phyloP scores from a whole-genome alignment of 2,888 invertebrate species.

The Calliopum simillimum region DNA sequence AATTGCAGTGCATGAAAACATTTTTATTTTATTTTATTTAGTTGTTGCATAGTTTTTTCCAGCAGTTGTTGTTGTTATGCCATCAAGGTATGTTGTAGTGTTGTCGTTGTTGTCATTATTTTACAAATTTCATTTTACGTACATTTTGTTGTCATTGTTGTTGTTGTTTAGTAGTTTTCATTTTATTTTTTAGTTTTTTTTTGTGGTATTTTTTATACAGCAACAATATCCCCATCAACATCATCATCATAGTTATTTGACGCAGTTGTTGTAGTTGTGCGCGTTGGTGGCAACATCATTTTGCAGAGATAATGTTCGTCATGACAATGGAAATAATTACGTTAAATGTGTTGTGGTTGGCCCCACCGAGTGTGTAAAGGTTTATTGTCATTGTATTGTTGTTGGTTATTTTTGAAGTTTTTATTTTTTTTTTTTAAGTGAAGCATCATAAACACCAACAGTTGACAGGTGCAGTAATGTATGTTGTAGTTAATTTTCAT shows the following conservation, averaged over 20 bases:
- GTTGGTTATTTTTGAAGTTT: background rate
- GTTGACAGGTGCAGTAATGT: background rate
- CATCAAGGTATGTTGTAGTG: background rate
- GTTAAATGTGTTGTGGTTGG: conserved; percentile 2
- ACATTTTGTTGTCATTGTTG: background rate
- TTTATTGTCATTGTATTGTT: background rate
- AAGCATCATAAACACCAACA: conserved; percentile 11
- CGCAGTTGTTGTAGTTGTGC: too few species aligned
- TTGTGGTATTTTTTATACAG: too few species aligned
- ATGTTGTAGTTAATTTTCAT: background rate
- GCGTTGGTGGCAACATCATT: background rate
- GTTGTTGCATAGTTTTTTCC: background rate
- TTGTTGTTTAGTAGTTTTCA: too few species aligned
- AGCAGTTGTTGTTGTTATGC: background rate
- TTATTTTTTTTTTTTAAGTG: background rate
- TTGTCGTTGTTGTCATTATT: conserved; percentile 19
- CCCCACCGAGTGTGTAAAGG: background rate
- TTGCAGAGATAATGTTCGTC: conserved; percentile 2
- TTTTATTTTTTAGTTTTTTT: too few species aligned
- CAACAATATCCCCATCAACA: too few species aligned
- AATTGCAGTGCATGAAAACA: background rate
- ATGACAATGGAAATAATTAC: conserved; percentile 3
- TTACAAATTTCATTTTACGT: background rate
- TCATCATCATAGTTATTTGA: too few species aligned
- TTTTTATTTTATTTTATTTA: conserved; percentile 6